Evolutionary conservation across 37 sponge, comb jelly and placozoan genomes (phyloP).

Genomic region (Agelas oroides): DNA sequence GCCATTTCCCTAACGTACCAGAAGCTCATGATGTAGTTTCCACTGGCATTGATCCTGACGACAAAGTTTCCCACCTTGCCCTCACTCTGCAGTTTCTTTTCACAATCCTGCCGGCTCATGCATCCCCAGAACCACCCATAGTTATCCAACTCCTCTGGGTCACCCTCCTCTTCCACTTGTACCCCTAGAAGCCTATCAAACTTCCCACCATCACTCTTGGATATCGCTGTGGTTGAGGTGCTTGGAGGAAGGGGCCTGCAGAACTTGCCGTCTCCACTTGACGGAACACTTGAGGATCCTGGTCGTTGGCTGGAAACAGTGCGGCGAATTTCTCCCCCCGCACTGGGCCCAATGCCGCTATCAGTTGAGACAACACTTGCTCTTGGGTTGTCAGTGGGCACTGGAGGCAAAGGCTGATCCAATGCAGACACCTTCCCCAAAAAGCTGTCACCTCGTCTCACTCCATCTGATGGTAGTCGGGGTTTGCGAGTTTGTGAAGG

Average conservation of each 20-base stretch:
- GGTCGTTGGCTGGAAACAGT: not conserved
- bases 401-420: conserved; percentile 14
- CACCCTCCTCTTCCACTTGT: not conserved
- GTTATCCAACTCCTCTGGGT: conserved; percentile 14
- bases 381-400: not conserved
- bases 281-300: conserved; percentile 33
- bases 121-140: conserved; percentile 71
- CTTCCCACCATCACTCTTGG: conserved; percentile 20
- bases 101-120: conserved; percentile 52
- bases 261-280: conserved; percentile 40
- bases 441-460: not conserved
- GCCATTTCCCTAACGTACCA: too few relatives aligned
- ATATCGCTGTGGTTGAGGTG: not conserved
- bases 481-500: not conserved
- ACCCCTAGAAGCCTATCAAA: not conserved
- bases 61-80: conserved; percentile 70
- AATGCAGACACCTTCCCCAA: not conserved
- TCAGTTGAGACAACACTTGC: conserved; percentile 47
- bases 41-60: conserved; percentile 49
- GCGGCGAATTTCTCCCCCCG: conserved; percentile 28
- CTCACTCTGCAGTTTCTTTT: conserved; percentile 41
- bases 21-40: conserved; percentile 63
- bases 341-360: conserved; percentile 64
- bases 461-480: too few relatives aligned
- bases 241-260: not conserved